Evolutionary conservation across 2,888 invertebrate genomes (phyloP).

Genomic region (Blera fallax): DNA sequence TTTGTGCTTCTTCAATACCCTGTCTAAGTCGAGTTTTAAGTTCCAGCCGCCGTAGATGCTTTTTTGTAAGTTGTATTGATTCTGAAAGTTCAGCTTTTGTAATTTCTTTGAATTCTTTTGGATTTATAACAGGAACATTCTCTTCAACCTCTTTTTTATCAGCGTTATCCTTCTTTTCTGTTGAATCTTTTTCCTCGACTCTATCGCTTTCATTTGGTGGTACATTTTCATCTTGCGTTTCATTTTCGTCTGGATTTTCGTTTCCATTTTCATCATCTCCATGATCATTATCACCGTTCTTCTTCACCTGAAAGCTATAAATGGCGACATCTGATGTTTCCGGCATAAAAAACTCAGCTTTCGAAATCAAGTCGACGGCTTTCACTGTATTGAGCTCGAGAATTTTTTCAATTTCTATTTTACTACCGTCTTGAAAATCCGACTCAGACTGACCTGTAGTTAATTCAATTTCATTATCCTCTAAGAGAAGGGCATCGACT

Average conservation of each 20-base stretch:
- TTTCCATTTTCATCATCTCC: background rate
- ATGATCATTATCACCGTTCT: slow-evolving; percentile 46
- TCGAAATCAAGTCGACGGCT: slow-evolving; percentile 24
- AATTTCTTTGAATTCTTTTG: background rate
- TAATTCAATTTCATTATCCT: slow-evolving; percentile 1
- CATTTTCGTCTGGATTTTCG: background rate
- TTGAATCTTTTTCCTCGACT: background rate
- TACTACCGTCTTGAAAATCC: background rate
- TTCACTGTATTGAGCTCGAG: background rate
- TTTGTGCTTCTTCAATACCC: slow-evolving; percentile 52
- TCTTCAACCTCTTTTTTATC: background rate
- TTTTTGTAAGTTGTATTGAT: slow-evolving; percentile 35
- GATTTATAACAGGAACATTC: background rate
- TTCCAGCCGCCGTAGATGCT: slow-evolving; percentile 16
- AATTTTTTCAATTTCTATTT: slow-evolving; percentile 1
- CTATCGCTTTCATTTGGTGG: background rate
- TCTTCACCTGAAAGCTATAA: slow-evolving; percentile 41
- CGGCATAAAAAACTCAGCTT: slow-evolving; percentile 26
- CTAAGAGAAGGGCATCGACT: slow-evolving; percentile 17
- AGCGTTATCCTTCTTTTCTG: background rate
- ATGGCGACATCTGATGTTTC: slow-evolving; percentile 14
- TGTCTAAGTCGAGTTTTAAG: slow-evolving; percentile 20
- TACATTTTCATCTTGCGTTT: background rate
- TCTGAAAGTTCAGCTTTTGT: slow-evolving; percentile 44
- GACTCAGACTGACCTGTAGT: background rate